Percentiles rank a stretch among this genome's conserved stretches.
These are phyloP conservation scores for Athene cunicularia DNA, from an alignment of 2,113 vertebrate genomes.

Conservation along the genomic window DNA sequence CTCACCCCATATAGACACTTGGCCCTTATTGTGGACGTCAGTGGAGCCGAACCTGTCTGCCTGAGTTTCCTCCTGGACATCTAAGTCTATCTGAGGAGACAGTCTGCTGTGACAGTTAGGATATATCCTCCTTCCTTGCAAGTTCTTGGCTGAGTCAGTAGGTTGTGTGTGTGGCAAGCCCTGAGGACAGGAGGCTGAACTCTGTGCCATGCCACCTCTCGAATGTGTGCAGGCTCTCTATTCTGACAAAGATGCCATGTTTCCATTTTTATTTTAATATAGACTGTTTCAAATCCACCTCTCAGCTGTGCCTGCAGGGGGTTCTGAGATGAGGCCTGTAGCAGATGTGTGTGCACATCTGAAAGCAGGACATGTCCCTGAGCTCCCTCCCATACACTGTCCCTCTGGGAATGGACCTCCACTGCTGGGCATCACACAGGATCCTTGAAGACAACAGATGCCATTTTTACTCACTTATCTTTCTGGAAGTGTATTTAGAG, in stretches of 20 bases:
- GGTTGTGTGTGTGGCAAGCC: neutral
- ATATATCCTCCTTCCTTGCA: neutral
- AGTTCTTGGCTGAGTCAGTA: neutral
- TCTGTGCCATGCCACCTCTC: accelerated
- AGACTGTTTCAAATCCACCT: neutral
- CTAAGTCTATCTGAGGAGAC: neutral
- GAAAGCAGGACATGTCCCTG: neutral
- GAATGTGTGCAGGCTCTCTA: neutral
- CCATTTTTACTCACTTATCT: neutral
- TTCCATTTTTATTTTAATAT: neutral
- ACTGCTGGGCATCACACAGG: neutral
- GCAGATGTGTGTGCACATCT: neutral
- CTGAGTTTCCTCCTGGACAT: neutral
- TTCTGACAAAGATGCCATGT: neutral
- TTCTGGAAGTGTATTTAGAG: neutral
- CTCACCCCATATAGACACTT: neutral
- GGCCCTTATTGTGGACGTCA: neutral
- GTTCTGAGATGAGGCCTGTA: neutral
- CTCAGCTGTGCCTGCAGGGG: neutral
- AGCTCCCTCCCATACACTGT: neutral
- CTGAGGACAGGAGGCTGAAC: neutral
- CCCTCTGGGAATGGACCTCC: neutral
- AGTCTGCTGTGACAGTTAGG: neutral
- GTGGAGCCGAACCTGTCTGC: neutral
- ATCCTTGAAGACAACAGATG: neutral